Percentiles rank a stretch among this genome's conserved stretches.
These are phyloP conservation scores for Zenarchopterus dispar DNA, from an alignment of 2,797 vertebrate genomes.

Conservation along the genomic window DNA sequence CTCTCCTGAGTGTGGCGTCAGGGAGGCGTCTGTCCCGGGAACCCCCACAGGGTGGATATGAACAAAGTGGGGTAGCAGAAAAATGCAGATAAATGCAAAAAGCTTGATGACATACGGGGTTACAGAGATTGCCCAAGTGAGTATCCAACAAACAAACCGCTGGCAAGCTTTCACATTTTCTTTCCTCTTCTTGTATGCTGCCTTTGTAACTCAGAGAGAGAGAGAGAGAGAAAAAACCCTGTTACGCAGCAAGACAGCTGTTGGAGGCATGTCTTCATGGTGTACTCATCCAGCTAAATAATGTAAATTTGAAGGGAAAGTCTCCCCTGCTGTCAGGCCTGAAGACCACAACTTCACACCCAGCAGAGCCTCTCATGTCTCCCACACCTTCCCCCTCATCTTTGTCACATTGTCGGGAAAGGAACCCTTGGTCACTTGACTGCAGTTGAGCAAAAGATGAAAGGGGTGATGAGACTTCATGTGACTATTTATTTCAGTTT, in stretches of 20 bases:
- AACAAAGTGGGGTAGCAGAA: conserved; percentile 36
- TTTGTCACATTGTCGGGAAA: conserved; percentile 45
- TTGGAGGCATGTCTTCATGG: conserved; percentile 18
- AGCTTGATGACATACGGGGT: conserved; percentile 8
- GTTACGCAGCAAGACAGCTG: conserved; percentile 42
- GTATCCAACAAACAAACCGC: background rate
- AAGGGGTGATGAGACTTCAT: conserved; percentile 19
- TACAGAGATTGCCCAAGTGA: background rate
- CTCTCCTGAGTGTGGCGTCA: conserved; percentile 56
- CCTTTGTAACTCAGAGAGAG: background rate
- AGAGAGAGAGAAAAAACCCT: background rate
- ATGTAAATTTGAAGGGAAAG: conserved; percentile 47
- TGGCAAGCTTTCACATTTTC: background rate
- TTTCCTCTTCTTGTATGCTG: conserved; percentile 5
- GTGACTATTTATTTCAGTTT: conserved; percentile 21
- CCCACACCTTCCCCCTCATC: conserved; percentile 51
- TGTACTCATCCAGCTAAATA: conserved; percentile 43
- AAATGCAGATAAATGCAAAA: conserved; percentile 19
- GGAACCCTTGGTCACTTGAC: conserved; percentile 11
- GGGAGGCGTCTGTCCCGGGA: conserved; percentile 55
- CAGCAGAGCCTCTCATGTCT: conserved; percentile 32
- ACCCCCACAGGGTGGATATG: conserved; percentile 49
- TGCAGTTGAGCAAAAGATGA: conserved; percentile 15
- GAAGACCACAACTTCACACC: conserved; percentile 54
- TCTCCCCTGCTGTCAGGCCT: conserved; percentile 36